Base-by-base conservation (phyloP, 2,113 vertebrate genomes). In the Oryzias curvinotus region DNA sequence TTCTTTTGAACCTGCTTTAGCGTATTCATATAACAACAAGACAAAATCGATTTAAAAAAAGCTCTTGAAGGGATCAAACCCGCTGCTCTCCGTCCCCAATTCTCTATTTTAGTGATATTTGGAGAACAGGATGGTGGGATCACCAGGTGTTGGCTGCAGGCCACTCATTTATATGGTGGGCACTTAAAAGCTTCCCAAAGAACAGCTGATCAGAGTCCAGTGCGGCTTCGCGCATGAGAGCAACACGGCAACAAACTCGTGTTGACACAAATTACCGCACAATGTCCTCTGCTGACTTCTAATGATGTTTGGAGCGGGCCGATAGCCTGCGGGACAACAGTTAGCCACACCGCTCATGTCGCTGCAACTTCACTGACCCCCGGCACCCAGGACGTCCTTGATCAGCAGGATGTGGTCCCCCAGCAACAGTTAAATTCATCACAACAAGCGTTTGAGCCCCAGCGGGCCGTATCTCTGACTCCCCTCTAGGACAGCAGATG, bases 401-500 rank as follows among this genome's bases (percentile, higher is more conserved):
- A 79, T 75, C 58, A 57, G 8, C 18, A 52, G 49, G 70, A 64
- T 16, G 50, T 46, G 14, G 59, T 57, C 78, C 21, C 36, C 64
- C 50, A 45, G 62, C 58, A 49, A 59, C 64, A 8, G 51, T 52
- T 71, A 64, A 61, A 54, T 61, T 62, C 67, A 70, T 61, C 57
- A 67, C 19, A 75, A 65, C 79, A 62, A 65, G 56, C 62, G 41
- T 64, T 68, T 55, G 62, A 19, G 36, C 55, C 70, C 65, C 80
- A 60, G 71, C 70, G 57, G 75, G 65, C 58, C 15, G 52, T 18
- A 57, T 52, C 73, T 57, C 62, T 57, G 60, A 62, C 65, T 65
- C 47, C 52, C 18, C 62, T 43, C 54, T 57, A 28, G 0, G 62
- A 64, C 52, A 69, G 50, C 80, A 83, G 72, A 83, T 85, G 84